phyloP scores from a whole-genome alignment of 2,888 invertebrate species.

The Pristionchus fissidentatus region DNA sequence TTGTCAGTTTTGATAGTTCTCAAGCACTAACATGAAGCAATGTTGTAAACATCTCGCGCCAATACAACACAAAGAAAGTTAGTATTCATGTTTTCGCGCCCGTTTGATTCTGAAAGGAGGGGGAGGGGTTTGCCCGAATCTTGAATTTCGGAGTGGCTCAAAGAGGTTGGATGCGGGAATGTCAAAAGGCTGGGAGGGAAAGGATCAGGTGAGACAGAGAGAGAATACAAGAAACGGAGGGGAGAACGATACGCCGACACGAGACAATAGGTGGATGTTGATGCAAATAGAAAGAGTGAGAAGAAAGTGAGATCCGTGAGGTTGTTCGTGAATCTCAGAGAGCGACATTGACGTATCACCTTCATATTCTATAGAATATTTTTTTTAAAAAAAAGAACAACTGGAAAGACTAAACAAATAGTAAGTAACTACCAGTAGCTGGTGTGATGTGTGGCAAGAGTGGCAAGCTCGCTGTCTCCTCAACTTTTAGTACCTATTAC shows the following conservation, averaged over 20 bases:
- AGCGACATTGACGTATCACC: not conserved
- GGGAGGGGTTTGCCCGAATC: not conserved
- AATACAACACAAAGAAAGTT: not conserved
- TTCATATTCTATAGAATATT: not conserved
- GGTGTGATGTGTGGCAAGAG: not conserved
- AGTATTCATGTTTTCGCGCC: not conserved
- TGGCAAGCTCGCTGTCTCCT: not conserved
- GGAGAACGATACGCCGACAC: no score
- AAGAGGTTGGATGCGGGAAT: no score
- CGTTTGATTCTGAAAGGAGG: not conserved
- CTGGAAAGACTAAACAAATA: not conserved
- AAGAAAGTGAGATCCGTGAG: not conserved
- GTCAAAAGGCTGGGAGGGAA: no score
- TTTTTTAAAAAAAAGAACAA: not conserved
- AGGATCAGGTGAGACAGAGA: no score
- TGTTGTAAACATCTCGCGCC: not conserved
- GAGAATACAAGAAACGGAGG: no score
- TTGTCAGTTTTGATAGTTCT: not conserved
- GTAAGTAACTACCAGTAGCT: no score
- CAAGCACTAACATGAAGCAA: not conserved
- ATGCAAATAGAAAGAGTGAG: constrained; percentile 42
- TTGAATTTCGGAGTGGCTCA: no score
- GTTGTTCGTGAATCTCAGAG: not conserved
- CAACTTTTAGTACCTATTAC: not conserved
- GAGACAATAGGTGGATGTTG: constrained; percentile 31